A percentile compares a stretch with the other conserved stretches of the same genome.
phyloP scores from a whole-genome alignment of 2,113 vertebrate genomes.

The Hyla sarda region DNA sequence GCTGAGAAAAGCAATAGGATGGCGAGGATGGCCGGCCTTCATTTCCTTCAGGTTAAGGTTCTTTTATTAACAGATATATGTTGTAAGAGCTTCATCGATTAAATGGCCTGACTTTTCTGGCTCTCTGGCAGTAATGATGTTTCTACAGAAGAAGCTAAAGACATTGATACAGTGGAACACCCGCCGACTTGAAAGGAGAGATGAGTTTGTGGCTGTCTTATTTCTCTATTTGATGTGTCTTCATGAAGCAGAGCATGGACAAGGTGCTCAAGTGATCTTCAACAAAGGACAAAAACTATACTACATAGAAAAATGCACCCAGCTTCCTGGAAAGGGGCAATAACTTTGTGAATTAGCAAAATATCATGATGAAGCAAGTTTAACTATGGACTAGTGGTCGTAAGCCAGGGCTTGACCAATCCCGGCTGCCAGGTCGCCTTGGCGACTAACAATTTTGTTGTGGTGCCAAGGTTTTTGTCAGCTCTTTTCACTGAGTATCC shows the following conservation, averaged over 20 bases:
- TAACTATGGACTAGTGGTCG: neutral
- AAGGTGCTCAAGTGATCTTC: conserved; percentile 10
- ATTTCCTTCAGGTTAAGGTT: conserved; percentile 54
- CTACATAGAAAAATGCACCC: too few relatives aligned
- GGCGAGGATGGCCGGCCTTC: conserved; percentile 25
- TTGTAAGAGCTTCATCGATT: conserved; percentile 53
- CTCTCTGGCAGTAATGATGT: conserved; percentile 47
- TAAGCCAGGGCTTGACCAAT: too few relatives aligned
- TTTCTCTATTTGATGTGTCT: conserved; percentile 37
- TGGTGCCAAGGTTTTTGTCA: too few relatives aligned
- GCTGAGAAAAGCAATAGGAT: conserved; percentile 57
- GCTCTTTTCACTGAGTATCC: too few relatives aligned
- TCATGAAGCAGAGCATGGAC: neutral
- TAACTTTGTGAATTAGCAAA: neutral
- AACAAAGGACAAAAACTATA: neutral
- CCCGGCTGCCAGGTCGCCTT: too few relatives aligned
- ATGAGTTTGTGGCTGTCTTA: conserved; percentile 2
- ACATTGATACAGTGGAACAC: conserved; percentile 34
- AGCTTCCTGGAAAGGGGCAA: neutral
- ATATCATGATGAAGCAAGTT: neutral
- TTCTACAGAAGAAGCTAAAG: conserved; percentile 27
- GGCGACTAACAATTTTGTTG: too few relatives aligned
- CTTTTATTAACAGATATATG: conserved; percentile 54
- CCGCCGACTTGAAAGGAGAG: conserved; percentile 27
- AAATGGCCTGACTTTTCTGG: conserved; percentile 35